Evolutionary conservation across 2,797 vertebrate species (phyloP).

Genomic region (Xiphophorus birchmanni): DNA sequence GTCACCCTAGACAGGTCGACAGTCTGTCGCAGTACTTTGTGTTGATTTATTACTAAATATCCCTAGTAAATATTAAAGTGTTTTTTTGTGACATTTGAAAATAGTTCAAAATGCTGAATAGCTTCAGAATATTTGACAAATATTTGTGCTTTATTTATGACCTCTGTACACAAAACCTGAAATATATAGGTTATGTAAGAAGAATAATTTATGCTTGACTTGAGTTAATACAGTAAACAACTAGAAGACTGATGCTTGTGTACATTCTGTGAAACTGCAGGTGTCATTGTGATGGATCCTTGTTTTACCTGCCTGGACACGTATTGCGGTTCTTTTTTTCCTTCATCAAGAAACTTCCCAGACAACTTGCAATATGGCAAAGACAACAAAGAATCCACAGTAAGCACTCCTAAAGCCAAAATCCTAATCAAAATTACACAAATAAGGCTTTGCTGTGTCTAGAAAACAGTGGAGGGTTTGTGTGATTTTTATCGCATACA

Average conservation of each 20-base stretch:
- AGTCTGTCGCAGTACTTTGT: not conserved
- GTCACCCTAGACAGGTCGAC: too few relatives aligned
- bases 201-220: not conserved
- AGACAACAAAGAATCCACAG: constrained; percentile 36
- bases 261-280: constrained; percentile 34
- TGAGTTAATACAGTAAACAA: not conserved
- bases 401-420: constrained; percentile 9
- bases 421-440: constrained; percentile 35
- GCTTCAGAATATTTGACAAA: not conserved
- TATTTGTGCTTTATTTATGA: not conserved
- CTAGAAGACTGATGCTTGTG: constrained; percentile 39
- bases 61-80: not conserved
- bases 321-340: constrained; percentile 40
- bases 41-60: not conserved
- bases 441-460: constrained; percentile 34
- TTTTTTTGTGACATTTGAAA: not conserved
- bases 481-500: not conserved
- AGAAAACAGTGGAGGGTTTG: constrained; percentile 11
- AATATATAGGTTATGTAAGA: not conserved
- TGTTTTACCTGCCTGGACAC: constrained; percentile 59
- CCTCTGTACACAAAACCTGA: not conserved
- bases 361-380: constrained; percentile 25
- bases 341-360: constrained; percentile 45
- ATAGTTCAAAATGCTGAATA: not conserved
- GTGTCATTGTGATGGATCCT: constrained; percentile 48